A percentile compares a stretch with the other conserved stretches of the same genome.
These are phyloP conservation scores for Rhincodon typus DNA, from an alignment of 2,797 vertebrate species.

Conservation along the genomic window DNA sequence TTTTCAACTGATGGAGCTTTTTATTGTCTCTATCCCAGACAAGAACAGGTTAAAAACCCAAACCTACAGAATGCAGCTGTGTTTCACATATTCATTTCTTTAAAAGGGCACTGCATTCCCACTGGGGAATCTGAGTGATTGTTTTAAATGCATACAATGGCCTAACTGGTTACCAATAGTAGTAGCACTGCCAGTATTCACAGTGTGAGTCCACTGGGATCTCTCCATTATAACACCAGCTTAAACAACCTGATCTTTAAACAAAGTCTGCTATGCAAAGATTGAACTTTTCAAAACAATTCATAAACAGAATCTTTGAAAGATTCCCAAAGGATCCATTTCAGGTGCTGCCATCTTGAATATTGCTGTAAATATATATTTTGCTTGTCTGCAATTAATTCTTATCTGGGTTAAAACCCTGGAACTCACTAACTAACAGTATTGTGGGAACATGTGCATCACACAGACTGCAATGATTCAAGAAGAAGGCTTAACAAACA, in stretches of 20 bases:
- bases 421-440: neutral
- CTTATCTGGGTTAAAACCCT: neutral
- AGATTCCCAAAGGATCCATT: neutral
- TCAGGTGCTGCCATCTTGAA: conserved; percentile 12
- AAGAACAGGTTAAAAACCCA: neutral
- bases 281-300: neutral
- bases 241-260: neutral
- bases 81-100: conserved; percentile 25
- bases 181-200: neutral
- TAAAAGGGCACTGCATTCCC: conserved; percentile 3
- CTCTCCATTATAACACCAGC: neutral
- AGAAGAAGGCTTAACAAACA: neutral
- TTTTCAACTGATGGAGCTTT: neutral
- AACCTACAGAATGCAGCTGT: neutral
- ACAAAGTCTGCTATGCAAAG: neutral
- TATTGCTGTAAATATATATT: neutral
- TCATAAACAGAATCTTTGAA: neutral
- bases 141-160: neutral
- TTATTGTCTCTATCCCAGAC: neutral
- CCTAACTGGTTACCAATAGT: neutral
- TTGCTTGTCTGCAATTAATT: neutral
- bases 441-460: neutral
- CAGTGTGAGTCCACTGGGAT: neutral
- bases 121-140: conserved; percentile 16
- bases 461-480: neutral